These are phyloP conservation scores for Amblyopsis hoosieri DNA, from an alignment of 2,797 vertebrate species.

Conservation along the genomic window DNA sequence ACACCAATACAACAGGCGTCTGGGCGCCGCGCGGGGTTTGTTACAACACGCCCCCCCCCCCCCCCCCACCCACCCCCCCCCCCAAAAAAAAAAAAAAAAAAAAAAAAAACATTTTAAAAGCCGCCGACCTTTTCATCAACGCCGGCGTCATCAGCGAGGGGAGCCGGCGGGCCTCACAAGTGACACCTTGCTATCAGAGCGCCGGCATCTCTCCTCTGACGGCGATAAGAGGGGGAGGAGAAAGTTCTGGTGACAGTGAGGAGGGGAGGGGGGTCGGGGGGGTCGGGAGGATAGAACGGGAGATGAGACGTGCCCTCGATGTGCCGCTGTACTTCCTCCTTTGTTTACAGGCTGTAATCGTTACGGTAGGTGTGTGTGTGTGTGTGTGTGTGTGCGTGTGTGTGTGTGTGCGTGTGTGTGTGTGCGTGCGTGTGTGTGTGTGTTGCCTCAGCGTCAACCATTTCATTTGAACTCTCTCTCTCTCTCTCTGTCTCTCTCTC, in stretches of 20 bases:
- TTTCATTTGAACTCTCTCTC: conserved; percentile 21
- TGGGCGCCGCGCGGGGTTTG: too few species aligned
- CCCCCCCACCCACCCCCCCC: too few species aligned
- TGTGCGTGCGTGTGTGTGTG: too few species aligned
- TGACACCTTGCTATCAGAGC: conserved; percentile 69
- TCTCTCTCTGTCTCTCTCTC: conserved; percentile 46
- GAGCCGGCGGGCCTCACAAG: conserved; percentile 63
- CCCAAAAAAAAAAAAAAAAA: too few species aligned
- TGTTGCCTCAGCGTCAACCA: too few species aligned
- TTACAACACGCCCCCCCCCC: conserved; percentile 20
- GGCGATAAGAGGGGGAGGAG: conserved; percentile 37
- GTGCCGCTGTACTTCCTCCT: conserved; percentile 65
- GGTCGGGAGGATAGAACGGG: background rate
- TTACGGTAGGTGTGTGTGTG: too few species aligned
- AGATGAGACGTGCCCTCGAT: conserved; percentile 44
- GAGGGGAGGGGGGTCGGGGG: background rate
- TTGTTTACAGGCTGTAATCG: conserved; percentile 58
- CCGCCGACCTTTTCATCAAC: conserved; percentile 62
- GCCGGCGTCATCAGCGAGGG: conserved; percentile 56
- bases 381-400: too few species aligned
- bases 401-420: too few species aligned
- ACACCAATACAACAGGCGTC: too few species aligned
- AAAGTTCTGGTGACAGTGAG: conserved; percentile 30
- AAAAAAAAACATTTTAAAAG: conserved; percentile 24
- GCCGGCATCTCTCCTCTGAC: conserved; percentile 66